Evolutionary conservation across 2,113 vertebrate species (phyloP).

Genomic region (Penelope pileata): DNA sequence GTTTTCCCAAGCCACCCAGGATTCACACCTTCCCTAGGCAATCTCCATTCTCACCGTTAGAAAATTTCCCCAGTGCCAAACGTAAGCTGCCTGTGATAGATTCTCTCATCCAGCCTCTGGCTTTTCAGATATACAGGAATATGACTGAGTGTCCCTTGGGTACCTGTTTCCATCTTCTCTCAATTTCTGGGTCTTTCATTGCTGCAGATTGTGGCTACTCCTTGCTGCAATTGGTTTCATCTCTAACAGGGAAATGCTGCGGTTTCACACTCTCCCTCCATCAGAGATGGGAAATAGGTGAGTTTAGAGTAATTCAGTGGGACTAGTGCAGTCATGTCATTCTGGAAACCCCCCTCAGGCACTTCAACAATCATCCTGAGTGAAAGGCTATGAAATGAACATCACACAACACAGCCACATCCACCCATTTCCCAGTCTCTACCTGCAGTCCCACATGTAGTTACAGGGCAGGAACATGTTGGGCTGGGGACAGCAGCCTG

Average conservation of each 20-base stretch:
- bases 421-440: background rate
- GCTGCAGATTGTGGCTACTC: background rate
- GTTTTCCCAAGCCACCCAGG: background rate
- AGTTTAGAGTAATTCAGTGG: background rate
- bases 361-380: background rate
- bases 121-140: background rate
- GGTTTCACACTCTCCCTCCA: background rate
- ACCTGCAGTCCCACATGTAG: background rate
- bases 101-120: background rate
- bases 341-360: background rate
- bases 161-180: background rate
- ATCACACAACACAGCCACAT: background rate
- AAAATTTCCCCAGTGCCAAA: background rate
- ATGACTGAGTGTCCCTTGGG: background rate
- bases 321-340: slow-evolving; percentile 1
- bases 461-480: background rate
- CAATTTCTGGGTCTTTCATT: background rate
- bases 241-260: background rate
- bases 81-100: accelerated
- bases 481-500: background rate
- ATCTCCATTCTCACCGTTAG: background rate
- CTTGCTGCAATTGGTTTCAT: background rate
- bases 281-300: background rate
- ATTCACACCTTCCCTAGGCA: background rate
- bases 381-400: slow-evolving; percentile 1